A percentile compares a stretch with the other conserved stretches of the same genome.
Conservation (phyloP, 2,797 vertebrate genomes). For the Champsocephalus gunnari region DNA sequence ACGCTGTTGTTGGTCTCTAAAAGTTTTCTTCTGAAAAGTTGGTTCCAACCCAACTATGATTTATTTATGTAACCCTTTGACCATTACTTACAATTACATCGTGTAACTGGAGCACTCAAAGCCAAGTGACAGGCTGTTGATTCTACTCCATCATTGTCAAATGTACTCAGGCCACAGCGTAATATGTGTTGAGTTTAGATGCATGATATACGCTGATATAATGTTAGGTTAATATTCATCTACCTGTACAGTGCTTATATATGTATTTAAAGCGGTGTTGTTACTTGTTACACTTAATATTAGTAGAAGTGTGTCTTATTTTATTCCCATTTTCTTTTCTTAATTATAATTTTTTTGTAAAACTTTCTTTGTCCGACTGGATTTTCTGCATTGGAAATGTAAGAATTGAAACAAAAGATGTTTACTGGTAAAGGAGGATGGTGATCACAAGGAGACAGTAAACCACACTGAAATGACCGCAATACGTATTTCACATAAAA, state of each 20-base stretch:
- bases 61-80: slow-evolving; percentile 6
- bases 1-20: not conserved
- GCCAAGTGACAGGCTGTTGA: not conserved
- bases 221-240: not conserved
- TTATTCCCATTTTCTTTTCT: not conserved
- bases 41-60: not conserved
- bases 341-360: no score
- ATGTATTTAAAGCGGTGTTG: not conserved
- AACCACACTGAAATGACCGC: not conserved
- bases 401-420: no score
- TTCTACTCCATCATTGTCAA: not conserved
- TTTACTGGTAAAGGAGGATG: not conserved
- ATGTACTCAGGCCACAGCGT: not conserved
- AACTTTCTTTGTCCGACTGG: no score
- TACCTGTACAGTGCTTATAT: not conserved
- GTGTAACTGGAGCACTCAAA: not conserved
- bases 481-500: not conserved
- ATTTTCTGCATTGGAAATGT: no score
- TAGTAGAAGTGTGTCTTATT: not conserved
- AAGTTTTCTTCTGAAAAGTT: not conserved
- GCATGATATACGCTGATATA: not conserved
- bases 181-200: not conserved
- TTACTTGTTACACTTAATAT: not conserved
- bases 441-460: not conserved
- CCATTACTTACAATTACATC: not conserved